Percentiles rank a stretch among this genome's conserved stretches.
Conservation (phyloP, 2,797 vertebrate genomes). For the Phoebastria nigripes region DNA sequence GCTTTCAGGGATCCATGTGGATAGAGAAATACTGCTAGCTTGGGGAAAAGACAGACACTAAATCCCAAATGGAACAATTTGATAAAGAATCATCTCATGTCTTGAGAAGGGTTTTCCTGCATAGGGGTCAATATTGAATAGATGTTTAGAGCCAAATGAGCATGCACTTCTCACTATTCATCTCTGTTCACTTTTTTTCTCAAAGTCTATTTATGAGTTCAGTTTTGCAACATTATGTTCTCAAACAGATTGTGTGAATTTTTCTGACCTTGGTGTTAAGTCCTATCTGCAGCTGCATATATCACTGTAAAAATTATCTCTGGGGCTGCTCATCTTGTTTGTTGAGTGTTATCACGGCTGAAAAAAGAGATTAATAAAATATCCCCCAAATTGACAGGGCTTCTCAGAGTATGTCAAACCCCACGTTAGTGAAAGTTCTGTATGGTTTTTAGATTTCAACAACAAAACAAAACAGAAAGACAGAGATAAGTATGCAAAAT, state of each 20-base stretch:
- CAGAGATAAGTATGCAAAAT: background rate
- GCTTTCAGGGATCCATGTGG: background rate
- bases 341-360: background rate
- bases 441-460: background rate
- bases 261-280: background rate
- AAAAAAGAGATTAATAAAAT: constrained; percentile 6
- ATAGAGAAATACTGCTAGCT: background rate
- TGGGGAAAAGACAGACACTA: background rate
- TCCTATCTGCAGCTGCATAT: background rate
- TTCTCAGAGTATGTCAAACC: background rate
- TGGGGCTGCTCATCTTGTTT: constrained; percentile 20
- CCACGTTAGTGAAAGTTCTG: background rate
- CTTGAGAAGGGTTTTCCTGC: background rate
- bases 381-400: background rate
- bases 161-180: background rate
- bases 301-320: constrained; percentile 11
- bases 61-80: background rate
- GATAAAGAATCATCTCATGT: background rate
- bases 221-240: background rate
- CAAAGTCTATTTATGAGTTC: constrained; percentile 8
- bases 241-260: background rate
- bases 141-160: background rate
- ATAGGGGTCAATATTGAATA: background rate
- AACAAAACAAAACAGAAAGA: background rate
- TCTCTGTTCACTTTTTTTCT: background rate